Percentiles rank a stretch among this genome's conserved stretches.
phyloP scores from a whole-genome alignment of 2,888 invertebrate species.

The Drosophila mimetica region DNA sequence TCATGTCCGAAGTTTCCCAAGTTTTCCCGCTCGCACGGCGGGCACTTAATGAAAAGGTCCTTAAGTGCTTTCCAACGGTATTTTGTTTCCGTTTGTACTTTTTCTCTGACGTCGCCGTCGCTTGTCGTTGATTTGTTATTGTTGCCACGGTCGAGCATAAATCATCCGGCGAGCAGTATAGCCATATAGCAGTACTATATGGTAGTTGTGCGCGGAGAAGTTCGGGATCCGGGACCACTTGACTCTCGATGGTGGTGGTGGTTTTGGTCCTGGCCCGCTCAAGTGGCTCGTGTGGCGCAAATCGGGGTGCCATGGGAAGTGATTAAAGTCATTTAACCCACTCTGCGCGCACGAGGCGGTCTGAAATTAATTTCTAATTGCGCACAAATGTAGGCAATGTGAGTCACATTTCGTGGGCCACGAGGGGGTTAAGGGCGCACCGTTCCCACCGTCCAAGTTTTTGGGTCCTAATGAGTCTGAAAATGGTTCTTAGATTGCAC shows the following conservation, averaged over 20 bases:
- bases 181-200: too few species aligned
- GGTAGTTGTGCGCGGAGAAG: background rate
- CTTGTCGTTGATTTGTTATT: conserved; percentile 74
- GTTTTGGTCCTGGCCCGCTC: conserved; percentile 1
- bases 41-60: conserved; percentile 81
- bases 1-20: conserved; percentile 33
- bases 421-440: background rate
- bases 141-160: conserved; percentile 77
- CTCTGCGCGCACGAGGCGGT: conserved; percentile 52
- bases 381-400: conserved; percentile 71
- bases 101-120: conserved; percentile 56
- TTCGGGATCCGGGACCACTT: conserved; percentile 46
- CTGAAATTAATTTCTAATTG: conserved; percentile 81
- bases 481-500: background rate
- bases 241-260: conserved; percentile 32
- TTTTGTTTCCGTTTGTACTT: conserved; percentile 83
- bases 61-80: conserved; percentile 83
- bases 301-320: conserved; percentile 61
- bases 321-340: conserved; percentile 83
- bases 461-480: background rate
- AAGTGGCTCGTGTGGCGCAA: conserved; percentile 33
- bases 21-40: conserved; percentile 26
- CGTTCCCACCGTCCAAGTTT: background rate
- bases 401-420: conserved; percentile 10
- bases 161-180: too few species aligned